Percentiles rank a stretch among this genome's conserved stretches.
Evolutionary conservation across 1,140 invertebrate genomes (phyloP).

Genomic region (Bombus terrestris): DNA sequence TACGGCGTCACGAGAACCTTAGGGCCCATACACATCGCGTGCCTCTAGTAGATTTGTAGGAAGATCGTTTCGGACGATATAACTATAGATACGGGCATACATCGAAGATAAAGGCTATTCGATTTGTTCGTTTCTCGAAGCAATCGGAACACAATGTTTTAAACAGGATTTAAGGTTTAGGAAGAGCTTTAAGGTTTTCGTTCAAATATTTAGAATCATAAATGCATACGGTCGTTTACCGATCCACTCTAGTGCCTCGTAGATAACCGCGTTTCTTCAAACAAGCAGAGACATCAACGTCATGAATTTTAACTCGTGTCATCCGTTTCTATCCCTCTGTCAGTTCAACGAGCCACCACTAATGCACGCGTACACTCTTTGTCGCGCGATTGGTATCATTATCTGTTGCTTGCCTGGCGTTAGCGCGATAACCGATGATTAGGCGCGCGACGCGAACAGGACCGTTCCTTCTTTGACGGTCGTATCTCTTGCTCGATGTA

Average conservation of each 20-base stretch:
- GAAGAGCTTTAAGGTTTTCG: neutral
- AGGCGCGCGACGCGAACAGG: constrained; percentile 49
- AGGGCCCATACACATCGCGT: constrained; percentile 47
- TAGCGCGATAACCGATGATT: constrained; percentile 63
- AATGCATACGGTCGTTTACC: neutral
- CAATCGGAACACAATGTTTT: neutral
- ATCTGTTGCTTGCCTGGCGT: constrained; percentile 48
- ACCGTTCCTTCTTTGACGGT: constrained; percentile 35
- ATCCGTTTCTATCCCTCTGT: neutral
- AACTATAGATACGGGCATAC: neutral
- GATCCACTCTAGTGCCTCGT: neutral
- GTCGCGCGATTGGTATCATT: constrained; percentile 59
- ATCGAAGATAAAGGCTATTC: neutral
- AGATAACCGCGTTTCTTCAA: neutral
- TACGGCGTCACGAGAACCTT: constrained; percentile 60
- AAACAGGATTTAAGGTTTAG: too few relatives aligned
- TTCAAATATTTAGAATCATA: neutral
- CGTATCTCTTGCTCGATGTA: constrained; percentile 3
- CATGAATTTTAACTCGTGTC: neutral
- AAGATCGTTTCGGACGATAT: neutral
- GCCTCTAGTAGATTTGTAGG: too few relatives aligned
- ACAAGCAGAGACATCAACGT: too few relatives aligned
- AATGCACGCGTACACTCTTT: constrained; percentile 40
- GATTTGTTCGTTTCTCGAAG: neutral
- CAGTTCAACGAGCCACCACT: neutral